Evolutionary conservation across 2,888 invertebrate species (phyloP), one percentile per base, ranked within the genome.

Genomic region (Pristionchus fissidentatus): DNA sequence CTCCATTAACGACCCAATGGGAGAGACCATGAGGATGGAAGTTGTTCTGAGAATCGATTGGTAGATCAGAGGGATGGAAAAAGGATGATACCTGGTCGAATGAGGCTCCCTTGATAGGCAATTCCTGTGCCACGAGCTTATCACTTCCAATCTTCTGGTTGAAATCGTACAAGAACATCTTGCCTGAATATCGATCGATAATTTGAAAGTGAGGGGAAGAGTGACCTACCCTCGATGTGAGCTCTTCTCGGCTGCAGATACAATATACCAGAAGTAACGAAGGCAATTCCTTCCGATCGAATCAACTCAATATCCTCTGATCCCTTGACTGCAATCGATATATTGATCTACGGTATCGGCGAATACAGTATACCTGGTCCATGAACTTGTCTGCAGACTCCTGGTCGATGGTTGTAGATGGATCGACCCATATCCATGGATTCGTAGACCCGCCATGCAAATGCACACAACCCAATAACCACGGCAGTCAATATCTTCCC

Each of bases 11-110:
- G 0, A 85, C 83, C 83, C 84, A 87, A 78, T 86, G 85, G 1
- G 87, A 86, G 15, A 89, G 73, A 70, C 89, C 89, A 60, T 89
- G 89, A 7, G 89, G 88, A 73, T 87, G 86, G 85, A 89, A 89
- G 29, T 73, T 73, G 8, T 62, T 55, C 87, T 86, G 38, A 35
- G 82, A 29, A 41, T 19, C 29, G 43, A 22, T 15, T 83, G 60
- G 22, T 66, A 19, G 7, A 49, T n/a, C 1, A 38, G 19, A 13
- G 29, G 7, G 35, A 1, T 38, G 35, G 22, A 35, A 29, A 19
- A 46, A 35, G 1, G 0, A 19, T n/a, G 13, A 8, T 32, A 81
- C 81, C 66, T 81, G 43, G 15, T 81, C 81, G n/a, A 81, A 81
- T 10, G 83, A 84, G 5, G 26, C 43, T 62, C 75, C 84, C n/a